Conservation (phyloP, 2,888 invertebrate species). For the Drosophila parthenogenetica region DNA sequence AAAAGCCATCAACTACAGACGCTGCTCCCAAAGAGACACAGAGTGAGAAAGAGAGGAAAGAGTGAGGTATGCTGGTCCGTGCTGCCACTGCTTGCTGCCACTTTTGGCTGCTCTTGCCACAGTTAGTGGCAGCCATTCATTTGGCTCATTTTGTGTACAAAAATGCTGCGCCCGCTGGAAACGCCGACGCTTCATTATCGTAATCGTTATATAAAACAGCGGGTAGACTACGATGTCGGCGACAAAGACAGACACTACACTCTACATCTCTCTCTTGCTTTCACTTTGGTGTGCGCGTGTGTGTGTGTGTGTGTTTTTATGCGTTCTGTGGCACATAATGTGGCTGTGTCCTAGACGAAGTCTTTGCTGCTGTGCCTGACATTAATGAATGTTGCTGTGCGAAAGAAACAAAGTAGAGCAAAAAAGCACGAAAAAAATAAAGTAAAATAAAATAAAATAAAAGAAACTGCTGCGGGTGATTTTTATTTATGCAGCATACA, state of each 20-base stretch:
- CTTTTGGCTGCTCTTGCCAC: slow-evolving; percentile 5
- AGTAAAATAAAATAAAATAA: slow-evolving; percentile 8
- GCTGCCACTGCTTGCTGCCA: slow-evolving; percentile 5
- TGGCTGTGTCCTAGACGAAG: slow-evolving; percentile 68
- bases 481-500: slow-evolving; percentile 65
- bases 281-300: slow-evolving; percentile 8
- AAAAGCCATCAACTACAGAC: slow-evolving; percentile 82
- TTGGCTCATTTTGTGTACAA: slow-evolving; percentile 78
- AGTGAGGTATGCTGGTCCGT: background rate
- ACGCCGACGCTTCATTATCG: slow-evolving; percentile 77
- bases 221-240: slow-evolving; percentile 64
- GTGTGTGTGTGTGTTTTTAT: slow-evolving; percentile 55
- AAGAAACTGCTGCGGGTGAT: slow-evolving; percentile 67
- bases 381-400: slow-evolving; percentile 72
- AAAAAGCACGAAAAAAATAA: slow-evolving; percentile 12
- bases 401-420: slow-evolving; percentile 10
- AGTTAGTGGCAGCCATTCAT: slow-evolving; percentile 67
- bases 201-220: slow-evolving; percentile 81
- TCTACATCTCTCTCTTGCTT: slow-evolving; percentile 42
- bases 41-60: background rate
- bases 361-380: slow-evolving; percentile 61
- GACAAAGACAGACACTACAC: slow-evolving; percentile 58
- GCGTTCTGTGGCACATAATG: slow-evolving; percentile 77
- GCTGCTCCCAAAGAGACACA: slow-evolving; percentile 43
- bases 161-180: slow-evolving; percentile 77